phyloP scores from a whole-genome alignment of 2,888 invertebrate species.

The Branchellion lobata region DNA sequence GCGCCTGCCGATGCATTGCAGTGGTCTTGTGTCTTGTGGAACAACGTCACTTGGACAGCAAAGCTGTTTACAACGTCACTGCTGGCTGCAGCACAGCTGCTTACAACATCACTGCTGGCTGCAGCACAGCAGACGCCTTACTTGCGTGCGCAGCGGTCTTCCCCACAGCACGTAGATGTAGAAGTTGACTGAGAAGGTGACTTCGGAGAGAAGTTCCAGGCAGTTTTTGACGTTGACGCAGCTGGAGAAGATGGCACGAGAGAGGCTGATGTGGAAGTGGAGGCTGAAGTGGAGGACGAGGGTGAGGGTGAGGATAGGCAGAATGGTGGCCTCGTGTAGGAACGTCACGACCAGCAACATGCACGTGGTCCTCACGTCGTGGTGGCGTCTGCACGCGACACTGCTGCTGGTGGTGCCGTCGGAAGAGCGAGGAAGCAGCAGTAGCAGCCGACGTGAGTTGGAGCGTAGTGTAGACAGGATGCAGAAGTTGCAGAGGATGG shows the following conservation, averaged over 20 bases:
- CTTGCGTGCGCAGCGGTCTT: constrained; percentile 55
- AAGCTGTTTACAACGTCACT: too few species aligned
- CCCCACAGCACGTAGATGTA: constrained; percentile 58
- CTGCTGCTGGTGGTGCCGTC: neutral
- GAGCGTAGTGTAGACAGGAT: constrained; percentile 54
- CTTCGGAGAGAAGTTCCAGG: constrained; percentile 53
- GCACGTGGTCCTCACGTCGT: constrained; percentile 54
- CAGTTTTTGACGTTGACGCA: constrained; percentile 52
- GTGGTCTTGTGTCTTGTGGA: too few species aligned
- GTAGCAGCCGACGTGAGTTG: constrained; percentile 27
- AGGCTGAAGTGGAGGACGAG: constrained; percentile 53
- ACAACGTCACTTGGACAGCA: too few species aligned
- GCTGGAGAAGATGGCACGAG: constrained; percentile 47
- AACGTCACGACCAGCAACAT: constrained; percentile 57
- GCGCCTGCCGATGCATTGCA: too few species aligned
- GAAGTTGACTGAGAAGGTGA: constrained; percentile 57
- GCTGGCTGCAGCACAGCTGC: too few species aligned
- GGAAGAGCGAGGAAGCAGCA: neutral
- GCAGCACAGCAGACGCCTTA: constrained; percentile 52
- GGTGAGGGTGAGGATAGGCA: constrained; percentile 55
- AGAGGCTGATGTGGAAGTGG: constrained; percentile 44
- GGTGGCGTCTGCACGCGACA: neutral
- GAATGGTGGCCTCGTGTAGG: constrained; percentile 54
- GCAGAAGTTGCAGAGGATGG: constrained; percentile 55
- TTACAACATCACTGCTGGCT: too few species aligned